A percentile compares a stretch with the other conserved stretches of the same genome.
Conservation (phyloP, 2,888 invertebrate genomes). For the Drosophila setosimentum region DNA sequence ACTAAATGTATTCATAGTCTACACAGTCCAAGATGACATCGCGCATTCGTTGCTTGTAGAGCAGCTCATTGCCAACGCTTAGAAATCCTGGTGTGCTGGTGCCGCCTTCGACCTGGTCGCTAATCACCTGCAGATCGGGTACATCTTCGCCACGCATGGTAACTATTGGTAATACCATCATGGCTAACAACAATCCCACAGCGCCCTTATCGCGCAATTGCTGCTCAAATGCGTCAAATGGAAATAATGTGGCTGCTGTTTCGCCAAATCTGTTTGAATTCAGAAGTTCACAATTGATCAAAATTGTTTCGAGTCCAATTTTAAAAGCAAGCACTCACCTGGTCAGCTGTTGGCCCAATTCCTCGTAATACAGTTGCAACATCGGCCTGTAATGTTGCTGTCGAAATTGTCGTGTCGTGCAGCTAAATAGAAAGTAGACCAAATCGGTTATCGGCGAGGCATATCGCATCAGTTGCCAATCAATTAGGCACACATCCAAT, state of each 20-base stretch:
- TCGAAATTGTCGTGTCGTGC: conserved; percentile 75
- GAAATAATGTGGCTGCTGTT: conserved; percentile 63
- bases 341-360: conserved; percentile 63
- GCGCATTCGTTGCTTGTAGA: conserved; percentile 72
- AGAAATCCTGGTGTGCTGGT: conserved; percentile 67
- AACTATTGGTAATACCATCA: conserved; percentile 81
- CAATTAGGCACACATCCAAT: conserved; percentile 74
- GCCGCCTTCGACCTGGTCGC: conserved; percentile 72
- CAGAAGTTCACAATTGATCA: not conserved
- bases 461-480: conserved; percentile 83
- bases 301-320: not conserved
- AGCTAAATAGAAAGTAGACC: conserved; percentile 80
- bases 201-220: conserved; percentile 73
- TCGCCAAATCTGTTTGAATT: conserved; percentile 70
- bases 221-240: conserved; percentile 67
- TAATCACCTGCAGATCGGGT: conserved; percentile 80
- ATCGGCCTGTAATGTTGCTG: conserved; percentile 66
- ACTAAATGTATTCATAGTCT: conserved; percentile 69
- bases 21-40: conserved; percentile 76
- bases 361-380: conserved; percentile 74
- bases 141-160: conserved; percentile 74
- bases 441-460: conserved; percentile 82
- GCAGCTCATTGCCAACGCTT: conserved; percentile 52
- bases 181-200: conserved; percentile 78
- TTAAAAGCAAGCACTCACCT: conserved; percentile 50